Evolutionary conservation across 2,797 vertebrate species (phyloP), one percentile per base, ranked within the genome.

Genomic region (Platyrinchus mystaceus): DNA sequence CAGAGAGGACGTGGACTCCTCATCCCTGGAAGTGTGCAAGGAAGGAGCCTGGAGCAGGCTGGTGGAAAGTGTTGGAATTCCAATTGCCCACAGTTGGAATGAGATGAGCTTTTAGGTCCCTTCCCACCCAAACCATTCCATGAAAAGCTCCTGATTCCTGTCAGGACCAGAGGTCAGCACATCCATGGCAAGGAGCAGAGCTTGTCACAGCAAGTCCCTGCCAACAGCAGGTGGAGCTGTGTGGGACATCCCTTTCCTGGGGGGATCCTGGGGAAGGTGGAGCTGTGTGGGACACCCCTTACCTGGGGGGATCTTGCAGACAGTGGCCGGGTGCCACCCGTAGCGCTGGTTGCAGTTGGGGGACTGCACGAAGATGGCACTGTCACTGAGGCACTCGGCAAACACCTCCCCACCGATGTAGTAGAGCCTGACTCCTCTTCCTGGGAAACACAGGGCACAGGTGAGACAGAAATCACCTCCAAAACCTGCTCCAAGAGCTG

Each of bases 331-430:
- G 97, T 99, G 99, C 99, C 99, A 99, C 55, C 99, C 99, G 2
- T 99, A 99, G 92, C 99, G 99, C 95, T 99, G 99, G 98, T 99
- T 99, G 96, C 99, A 99, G 98, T 99, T 99, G 22, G 99, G 99
- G 89, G 99, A 99, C 98, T 99, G 99, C 91, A 99, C 99, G 87
- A 99, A 99, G 95, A 99, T 99, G 95, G 99, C 99, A 15, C 99
- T 99, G 98, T 99, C 99, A 13, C 99, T 99, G 89, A 99, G 99
- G 98, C 99, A 99, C 98, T 99, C 99, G 0, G 99, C 99, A 95
- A 99, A 99, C 95, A 99, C 99, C 97, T 99, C 99, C 14, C 99
- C 99, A 5, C 99, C 99, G 1, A 99, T 99, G 98, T 99, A 99
- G 97, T 99, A 99, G 84, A 99, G 98, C 87, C 99, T 98, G 32